Evolutionary conservation across 2,113 vertebrate species (phyloP), one percentile per base, ranked within the genome.

Genomic region (Lepisosteus osseus): DNA sequence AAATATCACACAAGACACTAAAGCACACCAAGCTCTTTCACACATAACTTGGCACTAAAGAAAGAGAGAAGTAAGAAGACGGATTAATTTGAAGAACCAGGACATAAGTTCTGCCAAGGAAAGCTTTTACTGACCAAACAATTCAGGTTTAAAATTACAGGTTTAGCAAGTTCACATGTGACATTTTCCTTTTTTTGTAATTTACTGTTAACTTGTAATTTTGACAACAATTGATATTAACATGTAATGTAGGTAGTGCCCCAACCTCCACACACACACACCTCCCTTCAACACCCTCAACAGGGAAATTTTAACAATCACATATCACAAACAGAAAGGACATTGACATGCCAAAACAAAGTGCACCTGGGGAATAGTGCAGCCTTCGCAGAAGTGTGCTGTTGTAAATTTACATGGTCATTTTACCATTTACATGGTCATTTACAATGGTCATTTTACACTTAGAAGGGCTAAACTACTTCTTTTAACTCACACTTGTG

Each of bases 111-210:
- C 69, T 81, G 41, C 80, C 77, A 83, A 84, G 78, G 80, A 74
- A 76, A 77, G 74, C 71, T 82, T 92, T 89, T 91, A 91, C 86
- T 91, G 80, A 86, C 81, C 86, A 88, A 79, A 86, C 80, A 76
- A 78, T 82, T 85, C 83, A 84, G 71, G 77, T 73, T 73, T 14
- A 81, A 86, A 70, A 81, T 62, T 72, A 80, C 69, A 85, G 75
- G 86, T 79, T 83, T 75, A 89, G 79, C 81, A 79, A 79, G 74
- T 84, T 77, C 11, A 59, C 12, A 59, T 59, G 7, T 59, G 56
- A 80, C 71, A 59, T n/a, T 57, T 72, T 17, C 72, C 66, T 6
- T 65, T 47, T 59, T 14, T 61, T 51, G 47, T n/a, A 64, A 63
- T 44, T 69, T 78, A 77, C 62, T 77, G 73, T 79, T 78, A 81